These are phyloP conservation scores for Archegozetes longisetosus DNA, from an alignment of 1,140 invertebrate genomes.

Conservation along the genomic window DNA sequence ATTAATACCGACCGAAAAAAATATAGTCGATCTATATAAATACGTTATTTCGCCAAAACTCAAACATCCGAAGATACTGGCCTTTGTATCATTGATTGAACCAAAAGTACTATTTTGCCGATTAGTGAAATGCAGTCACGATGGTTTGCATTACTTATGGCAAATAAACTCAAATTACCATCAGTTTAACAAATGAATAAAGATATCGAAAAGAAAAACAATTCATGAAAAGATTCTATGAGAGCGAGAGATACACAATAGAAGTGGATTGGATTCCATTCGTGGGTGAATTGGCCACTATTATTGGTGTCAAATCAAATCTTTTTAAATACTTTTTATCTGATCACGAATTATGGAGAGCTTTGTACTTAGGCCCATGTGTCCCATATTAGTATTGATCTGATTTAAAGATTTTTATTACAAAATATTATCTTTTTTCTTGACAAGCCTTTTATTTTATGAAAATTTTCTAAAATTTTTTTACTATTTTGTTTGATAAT, in stretches of 20 bases:
- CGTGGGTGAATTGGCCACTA: constrained; percentile 25
- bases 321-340: constrained; percentile 25
- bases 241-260: constrained; percentile 27
- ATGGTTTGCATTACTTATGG: constrained; percentile 20
- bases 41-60: constrained; percentile 31
- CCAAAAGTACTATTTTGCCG: constrained; percentile 36
- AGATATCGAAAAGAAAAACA: constrained; percentile 6
- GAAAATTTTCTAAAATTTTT: too few relatives aligned
- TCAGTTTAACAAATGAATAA: constrained; percentile 17
- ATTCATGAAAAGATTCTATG: constrained; percentile 24
- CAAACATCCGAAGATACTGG: constrained; percentile 26
- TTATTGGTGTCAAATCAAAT: constrained; percentile 27
- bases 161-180: constrained; percentile 18
- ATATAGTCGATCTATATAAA: constrained; percentile 33
- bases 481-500: background rate
- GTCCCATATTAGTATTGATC: constrained; percentile 30
- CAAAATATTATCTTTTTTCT: background rate
- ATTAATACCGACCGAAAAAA: constrained; percentile 23
- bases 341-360: constrained; percentile 27
- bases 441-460: background rate
- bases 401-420: background rate
- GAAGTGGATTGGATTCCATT: constrained; percentile 30
- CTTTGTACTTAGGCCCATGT: constrained; percentile 27
- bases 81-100: constrained; percentile 36
- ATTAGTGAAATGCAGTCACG: constrained; percentile 32